Evolutionary conservation across 2,888 invertebrate genomes (phyloP), one percentile per base, ranked within the genome.

Genomic region (Bombylius discolor): DNA sequence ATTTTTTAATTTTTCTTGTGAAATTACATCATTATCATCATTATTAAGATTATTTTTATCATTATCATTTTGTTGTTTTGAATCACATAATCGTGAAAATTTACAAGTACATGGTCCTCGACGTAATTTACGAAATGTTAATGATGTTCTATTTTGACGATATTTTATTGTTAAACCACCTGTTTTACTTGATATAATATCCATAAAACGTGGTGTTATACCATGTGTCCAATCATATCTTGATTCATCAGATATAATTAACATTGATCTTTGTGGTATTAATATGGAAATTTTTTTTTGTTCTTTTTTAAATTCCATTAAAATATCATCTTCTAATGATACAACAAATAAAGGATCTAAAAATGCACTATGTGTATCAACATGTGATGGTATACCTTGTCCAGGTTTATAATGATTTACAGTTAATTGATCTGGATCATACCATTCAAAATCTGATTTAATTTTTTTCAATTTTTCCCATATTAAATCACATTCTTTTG

Each of bases 341-440:
- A 98, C 70, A 0, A 94, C 92, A 34, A 96, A 69, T 60, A 98
- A 88, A 4, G 87, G 87, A 66, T 87, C 86, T 62, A 89, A 86
- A 74, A 98, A 99, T 0, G 93, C 88, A 71, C 93, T 93, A 68
- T 96, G 95, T 0, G 92, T 95, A 70, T 99, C 98, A 31, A 95
- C 84, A 73, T 99, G 98, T 0, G 87, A 81, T 42, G 98, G 97
- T 68, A 99, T 98, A 79, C 89, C 89, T 78, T 93, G 91, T 13
- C 94, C 93, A 49, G 90, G 85, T 57, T 77, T 71, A 72, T 94
- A 94, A 64, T 81, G 81, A 70, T 94, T 94, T 0, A 92, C 81
- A 1, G 94, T 94, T 50, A 93, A 67, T 67, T 94, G 94, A 75
- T 93, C 85, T 5, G 91, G 91, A 34, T 68, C 59, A 48, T 56